Conservation (phyloP, 1,140 invertebrate genomes). For the Subanguina moxae region DNA sequence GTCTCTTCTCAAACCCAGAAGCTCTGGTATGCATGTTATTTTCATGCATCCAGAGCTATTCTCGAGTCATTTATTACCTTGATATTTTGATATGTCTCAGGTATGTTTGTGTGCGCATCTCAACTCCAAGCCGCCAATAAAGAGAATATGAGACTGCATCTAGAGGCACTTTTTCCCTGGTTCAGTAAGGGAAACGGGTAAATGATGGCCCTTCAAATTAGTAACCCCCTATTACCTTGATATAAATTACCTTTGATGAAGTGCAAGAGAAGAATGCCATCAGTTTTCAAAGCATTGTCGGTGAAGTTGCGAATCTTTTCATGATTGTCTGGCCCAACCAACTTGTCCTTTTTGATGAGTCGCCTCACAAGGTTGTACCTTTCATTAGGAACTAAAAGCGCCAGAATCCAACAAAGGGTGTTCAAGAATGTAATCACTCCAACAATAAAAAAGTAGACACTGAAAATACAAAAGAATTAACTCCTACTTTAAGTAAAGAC, state of each 20-base stretch:
- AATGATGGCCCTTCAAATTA: too few relatives aligned
- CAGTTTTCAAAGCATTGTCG: conserved; percentile 2
- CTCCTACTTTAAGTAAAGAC: not conserved
- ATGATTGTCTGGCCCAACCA: not conserved
- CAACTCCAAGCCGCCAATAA: too few relatives aligned
- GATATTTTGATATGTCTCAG: too few relatives aligned
- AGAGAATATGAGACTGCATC: too few relatives aligned
- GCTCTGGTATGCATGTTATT: too few relatives aligned
- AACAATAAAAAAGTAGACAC: conserved; percentile 11
- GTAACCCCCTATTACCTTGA: too few relatives aligned
- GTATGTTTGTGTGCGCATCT: too few relatives aligned
- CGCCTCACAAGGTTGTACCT: conserved; percentile 3
- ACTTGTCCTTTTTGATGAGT: conserved; percentile 10
- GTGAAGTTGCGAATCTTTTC: conserved; percentile 1
- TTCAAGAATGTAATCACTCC: conserved; percentile 8
- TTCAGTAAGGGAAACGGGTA: too few relatives aligned
- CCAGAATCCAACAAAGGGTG: conserved; percentile 1
- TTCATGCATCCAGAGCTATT: too few relatives aligned
- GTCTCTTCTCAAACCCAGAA: too few relatives aligned
- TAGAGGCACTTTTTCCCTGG: too few relatives aligned
- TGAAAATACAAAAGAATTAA: not conserved
- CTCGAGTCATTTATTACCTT: too few relatives aligned
- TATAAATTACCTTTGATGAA: conserved; percentile 13
- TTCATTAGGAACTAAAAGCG: not conserved
- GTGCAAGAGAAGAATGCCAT: conserved; percentile 9